Percentiles rank a stretch among this genome's conserved stretches.
Conservation (phyloP, 2,888 invertebrate genomes). For the Pyrochroa serraticornis region DNA sequence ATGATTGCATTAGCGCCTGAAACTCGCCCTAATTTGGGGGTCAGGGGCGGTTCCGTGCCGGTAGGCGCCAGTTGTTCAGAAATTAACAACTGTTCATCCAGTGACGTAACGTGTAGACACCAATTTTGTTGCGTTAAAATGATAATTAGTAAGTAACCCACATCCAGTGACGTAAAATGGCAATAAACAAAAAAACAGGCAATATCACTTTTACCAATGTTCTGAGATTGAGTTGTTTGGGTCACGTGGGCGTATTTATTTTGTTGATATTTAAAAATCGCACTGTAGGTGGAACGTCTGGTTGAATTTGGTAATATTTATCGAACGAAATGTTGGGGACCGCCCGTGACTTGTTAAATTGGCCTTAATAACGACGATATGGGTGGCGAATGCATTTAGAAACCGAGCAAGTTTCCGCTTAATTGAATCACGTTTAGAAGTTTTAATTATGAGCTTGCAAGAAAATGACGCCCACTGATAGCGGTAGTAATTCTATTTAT, state of each 20-base stretch:
- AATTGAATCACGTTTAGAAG: too few relatives aligned
- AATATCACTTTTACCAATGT: neutral
- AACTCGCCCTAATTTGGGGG: too few relatives aligned
- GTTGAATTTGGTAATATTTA: neutral
- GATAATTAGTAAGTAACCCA: constrained; percentile 16
- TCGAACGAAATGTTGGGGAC: neutral
- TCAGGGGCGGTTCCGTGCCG: neutral
- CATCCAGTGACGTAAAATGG: constrained; percentile 15
- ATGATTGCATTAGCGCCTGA: too few relatives aligned
- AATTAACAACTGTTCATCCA: neutral
- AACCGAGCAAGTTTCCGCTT: too few relatives aligned
- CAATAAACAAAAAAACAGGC: constrained; percentile 8
- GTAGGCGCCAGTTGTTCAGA: neutral
- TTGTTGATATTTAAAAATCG: constrained; percentile 5
- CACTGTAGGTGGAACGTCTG: constrained; percentile 1
- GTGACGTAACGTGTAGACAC: constrained; percentile 6
- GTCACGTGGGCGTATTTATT: constrained; percentile 16
- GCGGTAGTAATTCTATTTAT: too few relatives aligned
- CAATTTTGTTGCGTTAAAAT: constrained; percentile 2
- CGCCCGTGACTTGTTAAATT: too few relatives aligned
- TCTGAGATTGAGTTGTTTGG: constrained; percentile 9
- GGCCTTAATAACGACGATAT: too few relatives aligned
- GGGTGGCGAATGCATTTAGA: too few relatives aligned
- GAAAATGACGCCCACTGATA: too few relatives aligned
- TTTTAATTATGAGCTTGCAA: too few relatives aligned